Percentiles rank a stretch among this genome's conserved stretches.
Evolutionary conservation across 2,888 invertebrate genomes (phyloP).

Genomic region (Tetramorium bicarinatum): DNA sequence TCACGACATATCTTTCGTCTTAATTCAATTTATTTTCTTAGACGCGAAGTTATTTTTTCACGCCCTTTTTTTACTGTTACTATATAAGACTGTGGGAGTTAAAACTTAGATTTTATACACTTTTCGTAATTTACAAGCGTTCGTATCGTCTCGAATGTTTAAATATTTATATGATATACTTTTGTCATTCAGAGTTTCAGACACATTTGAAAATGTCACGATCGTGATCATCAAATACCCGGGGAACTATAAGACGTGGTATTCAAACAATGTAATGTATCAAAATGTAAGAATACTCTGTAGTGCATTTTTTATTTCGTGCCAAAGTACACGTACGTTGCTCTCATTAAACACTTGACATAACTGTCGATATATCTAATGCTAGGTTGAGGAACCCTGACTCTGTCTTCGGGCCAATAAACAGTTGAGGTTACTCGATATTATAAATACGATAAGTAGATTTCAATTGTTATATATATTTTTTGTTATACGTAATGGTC

Average conservation of each 20-base stretch:
- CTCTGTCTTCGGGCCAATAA: slow-evolving; percentile 23
- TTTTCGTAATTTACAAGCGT: slow-evolving; percentile 43
- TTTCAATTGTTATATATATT: slow-evolving; percentile 1
- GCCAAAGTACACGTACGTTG: slow-evolving; percentile 51
- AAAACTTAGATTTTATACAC: slow-evolving; percentile 45
- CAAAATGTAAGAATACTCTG: slow-evolving; percentile 55
- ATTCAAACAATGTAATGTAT: slow-evolving; percentile 41
- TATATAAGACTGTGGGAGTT: slow-evolving; percentile 38
- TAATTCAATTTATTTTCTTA: slow-evolving; percentile 11
- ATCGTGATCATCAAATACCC: background rate
- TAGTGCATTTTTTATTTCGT: slow-evolving; percentile 58
- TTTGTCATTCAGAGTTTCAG: background rate
- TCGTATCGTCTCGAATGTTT: slow-evolving; percentile 38
- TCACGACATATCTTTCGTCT: slow-evolving; percentile 36
- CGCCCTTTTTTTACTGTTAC: slow-evolving; percentile 58
- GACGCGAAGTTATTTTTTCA: slow-evolving; percentile 45
- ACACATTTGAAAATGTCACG: background rate
- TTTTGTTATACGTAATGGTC: slow-evolving; percentile 29
- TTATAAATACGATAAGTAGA: slow-evolving; percentile 36
- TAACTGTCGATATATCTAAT: slow-evolving; percentile 22
- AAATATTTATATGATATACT: slow-evolving; percentile 56
- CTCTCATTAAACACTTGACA: slow-evolving; percentile 48
- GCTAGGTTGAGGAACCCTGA: slow-evolving; percentile 33
- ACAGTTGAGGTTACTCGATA: slow-evolving; percentile 16
- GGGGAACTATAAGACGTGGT: slow-evolving; percentile 17